Evolutionary conservation across 2,113 vertebrate genomes (phyloP).

Genomic region (Cryptomyrus ogoouensis): DNA sequence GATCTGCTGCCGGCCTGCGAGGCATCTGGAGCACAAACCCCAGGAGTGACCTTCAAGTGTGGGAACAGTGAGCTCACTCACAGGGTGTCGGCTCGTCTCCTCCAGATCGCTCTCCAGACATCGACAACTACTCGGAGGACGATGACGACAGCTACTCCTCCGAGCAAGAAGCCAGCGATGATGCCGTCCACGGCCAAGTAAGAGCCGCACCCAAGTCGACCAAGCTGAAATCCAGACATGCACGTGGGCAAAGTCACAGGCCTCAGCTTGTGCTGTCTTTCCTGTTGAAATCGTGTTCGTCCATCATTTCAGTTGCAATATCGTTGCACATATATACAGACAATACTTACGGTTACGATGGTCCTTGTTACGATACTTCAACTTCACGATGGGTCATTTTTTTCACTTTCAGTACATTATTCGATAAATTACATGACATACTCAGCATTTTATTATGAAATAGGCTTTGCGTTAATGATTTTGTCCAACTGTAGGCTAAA

Average conservation of each 20-base stretch:
- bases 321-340: background rate
- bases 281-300: background rate
- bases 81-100: background rate
- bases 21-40: background rate
- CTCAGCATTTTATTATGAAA: no score
- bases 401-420: no score
- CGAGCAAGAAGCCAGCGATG: conserved; percentile 52
- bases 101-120: conserved; percentile 49
- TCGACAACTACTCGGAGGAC: conserved; percentile 53
- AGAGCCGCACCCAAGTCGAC: background rate
- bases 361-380: no score
- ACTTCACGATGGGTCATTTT: no score
- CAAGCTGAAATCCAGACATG: background rate
- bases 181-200: conserved; percentile 47
- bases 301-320: background rate
- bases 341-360: no score
- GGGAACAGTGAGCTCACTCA: background rate
- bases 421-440: no score
- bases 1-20: background rate
- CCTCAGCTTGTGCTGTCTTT: background rate
- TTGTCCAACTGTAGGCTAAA: no score
- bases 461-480: no score
- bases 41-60: background rate
- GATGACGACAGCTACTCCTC: conserved; percentile 55
- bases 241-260: background rate